phyloP scores from a whole-genome alignment of 2,113 vertebrate species.

The Mesocricetus auratus region DNA sequence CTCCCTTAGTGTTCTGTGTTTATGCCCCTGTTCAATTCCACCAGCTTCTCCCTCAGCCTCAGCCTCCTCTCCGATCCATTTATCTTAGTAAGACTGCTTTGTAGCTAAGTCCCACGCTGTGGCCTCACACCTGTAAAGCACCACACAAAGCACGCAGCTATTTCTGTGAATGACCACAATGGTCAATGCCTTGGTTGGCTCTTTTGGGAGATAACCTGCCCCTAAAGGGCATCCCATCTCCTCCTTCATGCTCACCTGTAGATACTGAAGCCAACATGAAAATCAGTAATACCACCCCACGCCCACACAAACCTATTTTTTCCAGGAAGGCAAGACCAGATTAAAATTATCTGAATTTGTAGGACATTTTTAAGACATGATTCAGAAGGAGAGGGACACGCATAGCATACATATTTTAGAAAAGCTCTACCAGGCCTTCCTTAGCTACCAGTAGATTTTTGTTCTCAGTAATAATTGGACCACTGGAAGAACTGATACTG shows the following conservation, averaged over 20 bases:
- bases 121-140: slow-evolving; percentile 77
- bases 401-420: background rate
- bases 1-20: slow-evolving; percentile 76
- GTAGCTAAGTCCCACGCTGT: slow-evolving; percentile 71
- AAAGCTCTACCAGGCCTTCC: background rate
- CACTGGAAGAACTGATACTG: no score
- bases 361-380: slow-evolving; percentile 49
- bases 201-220: background rate
- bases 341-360: slow-evolving; percentile 50
- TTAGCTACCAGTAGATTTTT: background rate
- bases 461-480: background rate
- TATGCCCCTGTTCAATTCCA: slow-evolving; percentile 67
- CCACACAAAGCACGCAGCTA: slow-evolving; percentile 58
- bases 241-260: slow-evolving; percentile 22
- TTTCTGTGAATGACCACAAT: slow-evolving; percentile 70
- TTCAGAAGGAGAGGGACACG: slow-evolving; percentile 38
- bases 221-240: background rate
- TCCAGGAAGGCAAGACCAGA: slow-evolving; percentile 62
- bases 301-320: background rate
- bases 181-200: slow-evolving; percentile 61
- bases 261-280: background rate
- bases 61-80: slow-evolving; percentile 74
- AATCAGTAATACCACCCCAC: background rate
- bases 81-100: slow-evolving; percentile 66
- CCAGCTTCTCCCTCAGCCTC: slow-evolving; percentile 69